phyloP scores from a whole-genome alignment of 2,113 vertebrate species.

The Gymnogyps californianus region DNA sequence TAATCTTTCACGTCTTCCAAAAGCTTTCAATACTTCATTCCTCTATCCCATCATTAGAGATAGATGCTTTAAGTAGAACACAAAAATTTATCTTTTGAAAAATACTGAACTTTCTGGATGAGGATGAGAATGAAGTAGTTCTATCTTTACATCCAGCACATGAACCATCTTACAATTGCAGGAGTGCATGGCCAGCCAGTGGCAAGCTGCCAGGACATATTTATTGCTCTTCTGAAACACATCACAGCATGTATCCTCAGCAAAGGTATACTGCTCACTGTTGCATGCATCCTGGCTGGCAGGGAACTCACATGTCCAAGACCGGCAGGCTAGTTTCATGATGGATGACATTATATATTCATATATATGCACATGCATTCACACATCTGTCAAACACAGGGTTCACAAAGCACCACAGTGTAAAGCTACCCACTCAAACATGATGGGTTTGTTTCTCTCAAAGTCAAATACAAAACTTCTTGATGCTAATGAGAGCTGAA shows the following conservation, averaged over 20 bases:
- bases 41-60: background rate
- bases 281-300: background rate
- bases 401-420: background rate
- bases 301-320: background rate
- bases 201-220: background rate
- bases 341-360: background rate
- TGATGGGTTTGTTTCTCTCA: background rate
- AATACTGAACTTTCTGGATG: background rate
- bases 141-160: background rate
- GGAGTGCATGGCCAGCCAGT: background rate
- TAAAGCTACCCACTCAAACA: background rate
- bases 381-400: background rate
- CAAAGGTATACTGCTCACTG: background rate
- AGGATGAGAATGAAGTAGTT: background rate
- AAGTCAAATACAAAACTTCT: background rate
- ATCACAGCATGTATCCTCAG: background rate
- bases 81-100: background rate
- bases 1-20: background rate
- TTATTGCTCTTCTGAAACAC: background rate
- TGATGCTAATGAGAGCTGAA: background rate
- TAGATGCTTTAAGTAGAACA: background rate
- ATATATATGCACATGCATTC: background rate
- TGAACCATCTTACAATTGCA: background rate
- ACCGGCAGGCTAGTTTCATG: background rate
- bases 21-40: slow-evolving; percentile 3